These are phyloP conservation scores for Diadumene lineata DNA, from an alignment of 92 coral and sea anemone genomes.

Conservation along the genomic window DNA sequence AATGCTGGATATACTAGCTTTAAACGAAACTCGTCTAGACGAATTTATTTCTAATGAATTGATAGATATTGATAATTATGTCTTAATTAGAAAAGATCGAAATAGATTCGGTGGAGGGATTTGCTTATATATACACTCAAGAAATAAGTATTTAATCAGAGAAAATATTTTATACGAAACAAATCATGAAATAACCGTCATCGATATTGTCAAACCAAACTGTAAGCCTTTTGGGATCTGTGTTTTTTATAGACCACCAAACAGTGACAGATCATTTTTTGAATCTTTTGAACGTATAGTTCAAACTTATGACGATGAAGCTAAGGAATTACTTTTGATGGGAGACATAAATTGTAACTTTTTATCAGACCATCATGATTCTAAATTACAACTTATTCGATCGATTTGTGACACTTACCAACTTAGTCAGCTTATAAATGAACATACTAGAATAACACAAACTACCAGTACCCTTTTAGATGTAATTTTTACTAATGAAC, in stretches of 20 bases:
- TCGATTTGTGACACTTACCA: no score
- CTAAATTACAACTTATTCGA: no score
- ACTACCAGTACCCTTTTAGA: no score
- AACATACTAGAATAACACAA: no score
- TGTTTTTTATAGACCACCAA: slow-evolving; percentile 61
- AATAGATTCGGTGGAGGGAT: slow-evolving; percentile 33
- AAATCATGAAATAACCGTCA: slow-evolving; percentile 23
- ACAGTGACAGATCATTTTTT: no score
- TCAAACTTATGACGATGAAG: no score
- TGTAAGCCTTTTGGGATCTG: slow-evolving; percentile 34
- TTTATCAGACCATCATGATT: no score
- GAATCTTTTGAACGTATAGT: no score
- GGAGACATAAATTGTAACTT: no score
- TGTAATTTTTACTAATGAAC: no score
- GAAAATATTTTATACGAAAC: neutral
- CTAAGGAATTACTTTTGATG: no score
- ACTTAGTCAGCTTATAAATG: no score
- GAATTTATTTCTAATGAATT: neutral
- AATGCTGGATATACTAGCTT: slow-evolving; percentile 37
- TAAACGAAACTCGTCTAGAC: slow-evolving; percentile 54
- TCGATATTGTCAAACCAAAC: slow-evolving; percentile 42
- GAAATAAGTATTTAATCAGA: neutral
- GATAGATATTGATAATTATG: slow-evolving; percentile 31
- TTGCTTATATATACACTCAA: slow-evolving; percentile 31
- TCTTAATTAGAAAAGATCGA: slow-evolving; percentile 43